Percentiles rank a stretch among this genome's conserved stretches.
Evolutionary conservation across 2,888 invertebrate species (phyloP).

Genomic region (Criorhina ranunculi): DNA sequence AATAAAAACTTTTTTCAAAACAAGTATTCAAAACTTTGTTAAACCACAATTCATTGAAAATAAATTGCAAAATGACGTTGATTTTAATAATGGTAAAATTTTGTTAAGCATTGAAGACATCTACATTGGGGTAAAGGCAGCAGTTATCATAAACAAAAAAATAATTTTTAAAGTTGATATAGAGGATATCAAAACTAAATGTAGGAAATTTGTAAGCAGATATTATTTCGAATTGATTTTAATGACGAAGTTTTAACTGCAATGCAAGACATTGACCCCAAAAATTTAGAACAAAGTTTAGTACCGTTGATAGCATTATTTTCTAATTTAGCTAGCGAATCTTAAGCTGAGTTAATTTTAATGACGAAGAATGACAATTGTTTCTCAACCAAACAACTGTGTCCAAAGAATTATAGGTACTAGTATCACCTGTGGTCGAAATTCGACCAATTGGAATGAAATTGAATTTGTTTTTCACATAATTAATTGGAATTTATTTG

Average conservation of each 20-base stretch:
- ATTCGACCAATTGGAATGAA: no score
- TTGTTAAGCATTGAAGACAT: not conserved
- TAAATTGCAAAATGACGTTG: not conserved
- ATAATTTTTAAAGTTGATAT: not conserved
- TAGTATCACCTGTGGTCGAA: no score
- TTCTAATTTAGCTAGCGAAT: slow-evolving; percentile 35
- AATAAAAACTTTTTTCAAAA: slow-evolving; percentile 1
- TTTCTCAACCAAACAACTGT: slow-evolving; percentile 5
- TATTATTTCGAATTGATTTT: slow-evolving; percentile 24
- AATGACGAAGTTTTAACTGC: slow-evolving; percentile 26
- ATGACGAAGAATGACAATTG: slow-evolving; percentile 51
- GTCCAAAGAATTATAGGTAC: not conserved
- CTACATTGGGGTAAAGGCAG: slow-evolving; percentile 4
- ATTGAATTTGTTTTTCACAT: no score
- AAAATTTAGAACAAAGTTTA: slow-evolving; percentile 6
- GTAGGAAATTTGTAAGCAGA: slow-evolving; percentile 21
- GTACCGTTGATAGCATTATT: slow-evolving; percentile 17
- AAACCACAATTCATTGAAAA: slow-evolving; percentile 9
- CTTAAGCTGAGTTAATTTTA: slow-evolving; percentile 4
- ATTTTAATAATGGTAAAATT: not conserved
- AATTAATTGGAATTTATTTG: no score
- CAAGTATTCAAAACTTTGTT: slow-evolving; percentile 11
- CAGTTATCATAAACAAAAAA: not conserved
- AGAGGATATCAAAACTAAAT: not conserved
- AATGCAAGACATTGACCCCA: slow-evolving; percentile 20